Evolutionary conservation across 2,113 vertebrate species (phyloP).

Genomic region (Nerophis ophidion): DNA sequence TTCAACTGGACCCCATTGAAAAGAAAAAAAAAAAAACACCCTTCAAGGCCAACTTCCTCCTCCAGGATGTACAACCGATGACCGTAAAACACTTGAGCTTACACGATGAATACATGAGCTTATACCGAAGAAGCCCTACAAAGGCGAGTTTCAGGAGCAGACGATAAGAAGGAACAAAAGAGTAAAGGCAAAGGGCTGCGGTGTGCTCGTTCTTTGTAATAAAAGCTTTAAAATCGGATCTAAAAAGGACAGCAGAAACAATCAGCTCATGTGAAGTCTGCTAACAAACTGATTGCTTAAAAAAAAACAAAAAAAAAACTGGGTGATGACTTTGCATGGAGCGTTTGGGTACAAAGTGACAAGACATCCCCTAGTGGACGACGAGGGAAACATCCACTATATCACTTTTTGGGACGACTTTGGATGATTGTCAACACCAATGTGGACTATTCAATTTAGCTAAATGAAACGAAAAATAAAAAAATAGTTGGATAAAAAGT

Average conservation of each 20-base stretch:
- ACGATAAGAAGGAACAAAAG: constrained; percentile 18
- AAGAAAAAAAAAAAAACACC: too few species aligned
- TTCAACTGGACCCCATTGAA: too few species aligned
- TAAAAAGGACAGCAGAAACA: constrained; percentile 49
- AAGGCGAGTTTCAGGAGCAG: not conserved
- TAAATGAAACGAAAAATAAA: constrained; percentile 48
- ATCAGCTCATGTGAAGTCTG: constrained; percentile 11
- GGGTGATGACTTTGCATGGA: constrained; percentile 14
- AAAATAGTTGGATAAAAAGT: constrained; percentile 50
- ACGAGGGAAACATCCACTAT: constrained; percentile 1
- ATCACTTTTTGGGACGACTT: constrained; percentile 21
- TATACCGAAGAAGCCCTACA: constrained; percentile 34
- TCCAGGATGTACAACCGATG: constrained; percentile 47
- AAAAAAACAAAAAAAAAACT: constrained; percentile 11
- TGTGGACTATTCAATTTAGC: constrained; percentile 38
- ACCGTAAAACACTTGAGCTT: constrained; percentile 43
- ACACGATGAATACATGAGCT: constrained; percentile 35
- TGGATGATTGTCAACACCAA: constrained; percentile 60
- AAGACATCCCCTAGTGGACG: constrained; percentile 17
- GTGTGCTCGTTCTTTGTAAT: constrained; percentile 28
- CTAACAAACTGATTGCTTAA: constrained; percentile 27
- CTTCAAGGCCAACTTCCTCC: not conserved
- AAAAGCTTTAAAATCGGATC: constrained; percentile 48
- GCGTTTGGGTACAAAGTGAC: constrained; percentile 24
- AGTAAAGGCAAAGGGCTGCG: constrained; percentile 22